These are phyloP conservation scores for Drosophila persimilis DNA, from an alignment of 1,140 invertebrate species.

Conservation along the genomic window DNA sequence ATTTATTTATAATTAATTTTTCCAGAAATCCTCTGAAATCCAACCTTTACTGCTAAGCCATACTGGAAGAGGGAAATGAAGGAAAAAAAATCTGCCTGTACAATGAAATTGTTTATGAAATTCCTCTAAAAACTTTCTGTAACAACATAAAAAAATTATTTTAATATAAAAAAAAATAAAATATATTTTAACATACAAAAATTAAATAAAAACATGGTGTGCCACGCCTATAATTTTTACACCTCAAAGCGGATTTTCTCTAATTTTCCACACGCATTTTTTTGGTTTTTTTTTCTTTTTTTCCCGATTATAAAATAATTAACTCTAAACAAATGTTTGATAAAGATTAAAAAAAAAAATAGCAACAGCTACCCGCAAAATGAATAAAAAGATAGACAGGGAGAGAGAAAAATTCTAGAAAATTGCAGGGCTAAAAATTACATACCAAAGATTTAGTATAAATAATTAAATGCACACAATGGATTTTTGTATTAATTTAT, in stretches of 20 bases:
- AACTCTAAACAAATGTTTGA: conserved; percentile 39
- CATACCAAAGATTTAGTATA: conserved; percentile 37
- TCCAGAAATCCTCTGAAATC: too few relatives aligned
- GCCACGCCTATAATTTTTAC: background rate
- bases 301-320: conserved; percentile 37
- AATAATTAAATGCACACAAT: conserved; percentile 60
- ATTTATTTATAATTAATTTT: too few relatives aligned
- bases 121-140: too few relatives aligned
- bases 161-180: too few relatives aligned
- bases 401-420: background rate
- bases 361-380: conserved; percentile 14
- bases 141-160: too few relatives aligned
- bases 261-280: conserved; percentile 12
- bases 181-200: background rate
- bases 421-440: conserved; percentile 10
- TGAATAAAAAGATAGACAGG: conserved; percentile 23
- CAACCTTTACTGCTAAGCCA: too few relatives aligned
- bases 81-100: too few relatives aligned
- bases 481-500: conserved; percentile 64
- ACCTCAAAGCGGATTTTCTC: conserved; percentile 26
- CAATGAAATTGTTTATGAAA: too few relatives aligned
- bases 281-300: background rate
- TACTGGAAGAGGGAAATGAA: too few relatives aligned
- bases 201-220: background rate
- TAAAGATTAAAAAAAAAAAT: conserved; percentile 4